Percentiles rank a stretch among this genome's conserved stretches.
Evolutionary conservation across 2,113 vertebrate species (phyloP).

Genomic region (Takifugu bimaculatus): DNA sequence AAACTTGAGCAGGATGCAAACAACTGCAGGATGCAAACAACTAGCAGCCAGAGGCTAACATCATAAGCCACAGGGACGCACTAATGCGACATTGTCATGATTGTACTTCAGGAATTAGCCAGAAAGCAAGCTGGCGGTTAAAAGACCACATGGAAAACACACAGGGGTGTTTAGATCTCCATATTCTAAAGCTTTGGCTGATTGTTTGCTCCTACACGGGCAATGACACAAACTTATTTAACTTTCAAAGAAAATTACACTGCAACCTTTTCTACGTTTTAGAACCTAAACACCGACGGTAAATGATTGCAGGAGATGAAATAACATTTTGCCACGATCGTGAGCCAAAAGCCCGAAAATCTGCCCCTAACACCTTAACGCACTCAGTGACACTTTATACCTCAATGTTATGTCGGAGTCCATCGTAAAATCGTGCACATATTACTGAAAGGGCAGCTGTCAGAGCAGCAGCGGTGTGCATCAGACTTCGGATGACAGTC

Average conservation of each 20-base stretch:
- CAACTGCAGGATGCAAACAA: too few relatives aligned
- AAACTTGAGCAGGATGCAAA: slow-evolving; percentile 13
- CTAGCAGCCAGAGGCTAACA: slow-evolving; percentile 1
- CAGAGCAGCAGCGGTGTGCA: slow-evolving; percentile 9
- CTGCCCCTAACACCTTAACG: background rate
- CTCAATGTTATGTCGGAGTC: too few relatives aligned
- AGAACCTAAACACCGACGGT: background rate
- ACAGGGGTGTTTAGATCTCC: background rate
- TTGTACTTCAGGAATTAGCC: background rate
- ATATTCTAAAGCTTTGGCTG: background rate
- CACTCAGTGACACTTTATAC: background rate
- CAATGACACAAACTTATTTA: background rate
- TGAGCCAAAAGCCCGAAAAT: slow-evolving; percentile 11
- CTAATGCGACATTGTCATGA: background rate
- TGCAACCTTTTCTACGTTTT: background rate
- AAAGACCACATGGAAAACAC: background rate
- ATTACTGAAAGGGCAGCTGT: slow-evolving; percentile 10
- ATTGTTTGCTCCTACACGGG: background rate
- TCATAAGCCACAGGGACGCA: background rate
- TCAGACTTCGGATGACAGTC: slow-evolving; percentile 52
- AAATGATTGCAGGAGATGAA: background rate
- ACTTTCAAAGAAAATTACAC: background rate
- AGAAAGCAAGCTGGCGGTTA: background rate
- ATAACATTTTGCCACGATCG: background rate
- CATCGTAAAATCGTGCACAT: too few relatives aligned